Evolutionary conservation across 2,797 vertebrate species (phyloP).

Genomic region (Merluccius polli): DNA sequence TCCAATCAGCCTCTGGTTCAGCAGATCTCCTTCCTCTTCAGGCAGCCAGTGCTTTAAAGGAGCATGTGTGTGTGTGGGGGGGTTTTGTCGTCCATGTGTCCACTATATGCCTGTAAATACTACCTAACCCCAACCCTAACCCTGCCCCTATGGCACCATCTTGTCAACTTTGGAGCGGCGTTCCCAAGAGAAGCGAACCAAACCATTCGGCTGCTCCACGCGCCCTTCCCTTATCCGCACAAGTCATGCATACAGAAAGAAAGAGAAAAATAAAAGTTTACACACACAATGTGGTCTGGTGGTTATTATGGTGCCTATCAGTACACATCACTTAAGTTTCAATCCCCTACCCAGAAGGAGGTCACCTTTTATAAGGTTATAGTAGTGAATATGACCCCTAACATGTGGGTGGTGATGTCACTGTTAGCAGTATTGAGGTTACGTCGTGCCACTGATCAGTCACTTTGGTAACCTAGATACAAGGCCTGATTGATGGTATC

Average conservation of each 20-base stretch:
- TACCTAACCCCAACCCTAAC: too few species aligned
- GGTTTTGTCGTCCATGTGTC: conserved; percentile 15
- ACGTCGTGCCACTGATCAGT: conserved; percentile 1
- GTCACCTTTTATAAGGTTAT: background rate
- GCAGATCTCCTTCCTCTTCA: conserved; percentile 30
- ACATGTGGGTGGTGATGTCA: background rate
- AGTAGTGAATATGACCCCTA: background rate
- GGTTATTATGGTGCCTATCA: background rate
- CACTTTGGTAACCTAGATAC: conserved; percentile 27
- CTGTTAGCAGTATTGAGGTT: background rate
- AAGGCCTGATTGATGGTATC: conserved; percentile 38
- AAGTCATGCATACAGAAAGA: conserved; percentile 50
- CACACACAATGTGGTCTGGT: conserved; percentile 46
- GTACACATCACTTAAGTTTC: background rate
- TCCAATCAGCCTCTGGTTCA: conserved; percentile 50
- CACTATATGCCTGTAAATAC: conserved; percentile 13
- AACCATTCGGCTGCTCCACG: conserved; percentile 38
- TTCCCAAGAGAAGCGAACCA: conserved; percentile 12
- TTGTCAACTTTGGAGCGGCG: conserved; percentile 20
- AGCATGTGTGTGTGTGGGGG: conserved; percentile 8
- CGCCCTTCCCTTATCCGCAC: conserved; percentile 48
- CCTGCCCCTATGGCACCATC: conserved; percentile 7
- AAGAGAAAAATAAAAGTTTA: conserved; percentile 67
- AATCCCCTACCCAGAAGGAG: background rate
- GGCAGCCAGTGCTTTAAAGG: conserved; percentile 44